These are phyloP conservation scores for Aphelocoma coerulescens DNA, from an alignment of 2,113 vertebrate genomes.

Conservation along the genomic window DNA sequence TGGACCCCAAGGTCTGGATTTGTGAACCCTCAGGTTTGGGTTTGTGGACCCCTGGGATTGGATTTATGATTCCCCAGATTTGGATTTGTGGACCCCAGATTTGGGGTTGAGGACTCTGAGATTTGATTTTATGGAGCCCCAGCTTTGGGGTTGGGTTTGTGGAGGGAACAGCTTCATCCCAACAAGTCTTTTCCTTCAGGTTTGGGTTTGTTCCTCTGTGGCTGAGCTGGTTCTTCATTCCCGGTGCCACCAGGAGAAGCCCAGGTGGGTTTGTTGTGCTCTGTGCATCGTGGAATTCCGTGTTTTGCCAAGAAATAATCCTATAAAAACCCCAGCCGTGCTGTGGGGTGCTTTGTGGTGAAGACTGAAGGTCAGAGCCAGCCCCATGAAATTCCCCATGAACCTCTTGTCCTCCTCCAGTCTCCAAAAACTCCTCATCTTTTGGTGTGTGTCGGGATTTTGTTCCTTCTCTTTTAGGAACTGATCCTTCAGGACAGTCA, in stretches of 20 bases:
- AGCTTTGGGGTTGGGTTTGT: background rate
- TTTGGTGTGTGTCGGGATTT: background rate
- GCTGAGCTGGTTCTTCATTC: background rate
- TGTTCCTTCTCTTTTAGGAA: background rate
- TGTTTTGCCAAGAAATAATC: background rate
- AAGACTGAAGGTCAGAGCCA: slow-evolving; percentile 27
- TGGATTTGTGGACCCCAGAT: background rate
- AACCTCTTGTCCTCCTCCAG: background rate
- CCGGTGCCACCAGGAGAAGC: background rate
- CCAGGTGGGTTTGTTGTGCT: slow-evolving; percentile 1
- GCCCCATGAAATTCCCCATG: background rate
- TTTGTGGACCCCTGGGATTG: too few species aligned
- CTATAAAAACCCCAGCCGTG: background rate
- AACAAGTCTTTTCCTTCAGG: background rate
- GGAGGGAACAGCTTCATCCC: background rate
- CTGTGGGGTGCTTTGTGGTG: background rate
- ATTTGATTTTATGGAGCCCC: background rate
- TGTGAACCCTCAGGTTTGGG: background rate
- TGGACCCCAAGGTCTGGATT: background rate
- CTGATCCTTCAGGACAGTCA: slow-evolving; percentile 53
- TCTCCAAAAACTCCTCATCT: background rate
- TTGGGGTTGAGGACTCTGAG: background rate
- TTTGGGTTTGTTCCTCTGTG: background rate
- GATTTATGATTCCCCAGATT: background rate
- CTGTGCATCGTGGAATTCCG: background rate